Evolutionary conservation across 2,797 vertebrate species (phyloP).

Genomic region (Toxotes lorentzi): DNA sequence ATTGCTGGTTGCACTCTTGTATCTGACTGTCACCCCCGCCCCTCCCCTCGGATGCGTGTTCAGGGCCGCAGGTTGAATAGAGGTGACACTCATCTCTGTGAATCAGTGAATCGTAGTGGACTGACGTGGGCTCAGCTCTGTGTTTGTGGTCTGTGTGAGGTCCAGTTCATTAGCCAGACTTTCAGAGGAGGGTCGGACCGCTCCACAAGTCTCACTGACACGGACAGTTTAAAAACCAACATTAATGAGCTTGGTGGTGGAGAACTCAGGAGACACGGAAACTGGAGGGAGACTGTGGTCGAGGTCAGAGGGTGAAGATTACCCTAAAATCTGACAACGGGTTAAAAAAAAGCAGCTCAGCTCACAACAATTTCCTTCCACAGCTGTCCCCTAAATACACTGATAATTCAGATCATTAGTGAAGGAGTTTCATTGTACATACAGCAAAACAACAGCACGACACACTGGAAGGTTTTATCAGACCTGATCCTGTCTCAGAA

Average conservation of each 20-base stretch:
- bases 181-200: slow-evolving; percentile 2
- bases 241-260: slow-evolving; percentile 25
- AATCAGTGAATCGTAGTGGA: slow-evolving; percentile 1
- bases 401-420: no score
- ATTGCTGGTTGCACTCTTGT: background rate
- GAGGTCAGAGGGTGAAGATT: background rate
- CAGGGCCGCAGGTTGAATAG: background rate
- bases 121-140: slow-evolving; percentile 14
- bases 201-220: background rate
- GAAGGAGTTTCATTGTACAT: no score
- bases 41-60: background rate
- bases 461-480: no score
- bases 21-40: background rate
- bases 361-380: background rate
- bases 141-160: slow-evolving; percentile 62
- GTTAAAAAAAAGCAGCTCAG: background rate
- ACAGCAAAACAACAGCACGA: no score
- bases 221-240: background rate
- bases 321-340: background rate
- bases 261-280: background rate
- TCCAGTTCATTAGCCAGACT: slow-evolving; percentile 39
- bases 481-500: no score
- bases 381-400: background rate
- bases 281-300: background rate
- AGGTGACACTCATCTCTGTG: background rate